These are phyloP conservation scores for Rhinophrynus dorsalis DNA, from an alignment of 2,797 vertebrate genomes.

Conservation along the genomic window DNA sequence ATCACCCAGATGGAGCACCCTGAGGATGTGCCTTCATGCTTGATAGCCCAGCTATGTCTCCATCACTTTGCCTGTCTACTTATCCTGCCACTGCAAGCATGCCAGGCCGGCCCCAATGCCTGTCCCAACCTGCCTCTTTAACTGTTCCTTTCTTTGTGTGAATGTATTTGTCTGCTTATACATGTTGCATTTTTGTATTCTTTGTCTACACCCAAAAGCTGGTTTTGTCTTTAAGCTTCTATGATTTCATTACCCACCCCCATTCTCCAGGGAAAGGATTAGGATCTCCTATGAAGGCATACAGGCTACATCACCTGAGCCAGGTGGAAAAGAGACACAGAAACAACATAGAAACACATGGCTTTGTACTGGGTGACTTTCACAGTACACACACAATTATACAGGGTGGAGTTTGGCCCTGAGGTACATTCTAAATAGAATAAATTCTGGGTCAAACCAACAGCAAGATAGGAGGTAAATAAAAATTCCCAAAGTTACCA, in stretches of 20 bases:
- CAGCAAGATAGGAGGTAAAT: too few relatives aligned
- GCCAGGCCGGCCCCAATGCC: slow-evolving; percentile 11
- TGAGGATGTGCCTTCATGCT: slow-evolving; percentile 36
- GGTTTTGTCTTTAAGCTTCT: slow-evolving; percentile 16
- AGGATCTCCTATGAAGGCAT: slow-evolving; percentile 25
- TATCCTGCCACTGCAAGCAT: slow-evolving; percentile 32
- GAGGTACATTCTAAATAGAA: background rate
- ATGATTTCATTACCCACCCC: slow-evolving; percentile 10
- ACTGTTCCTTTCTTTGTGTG: slow-evolving; percentile 25
- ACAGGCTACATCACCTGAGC: slow-evolving; percentile 13
- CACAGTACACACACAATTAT: background rate
- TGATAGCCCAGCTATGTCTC: slow-evolving; percentile 36
- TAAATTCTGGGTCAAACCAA: too few relatives aligned
- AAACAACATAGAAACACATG: slow-evolving; percentile 9
- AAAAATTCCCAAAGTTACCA: too few relatives aligned
- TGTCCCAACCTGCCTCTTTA: slow-evolving; percentile 19
- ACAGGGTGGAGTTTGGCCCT: background rate
- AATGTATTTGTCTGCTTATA: slow-evolving; percentile 30
- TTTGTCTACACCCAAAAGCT: slow-evolving; percentile 36
- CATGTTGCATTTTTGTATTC: slow-evolving; percentile 21
- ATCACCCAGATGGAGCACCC: background rate
- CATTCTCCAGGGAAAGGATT: slow-evolving; percentile 19
- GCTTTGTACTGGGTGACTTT: slow-evolving; percentile 17
- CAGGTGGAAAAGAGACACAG: slow-evolving; percentile 13
- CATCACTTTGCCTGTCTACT: slow-evolving; percentile 29